phyloP scores from a whole-genome alignment of 2,888 invertebrate genomes.

The Papilio elwesi region DNA sequence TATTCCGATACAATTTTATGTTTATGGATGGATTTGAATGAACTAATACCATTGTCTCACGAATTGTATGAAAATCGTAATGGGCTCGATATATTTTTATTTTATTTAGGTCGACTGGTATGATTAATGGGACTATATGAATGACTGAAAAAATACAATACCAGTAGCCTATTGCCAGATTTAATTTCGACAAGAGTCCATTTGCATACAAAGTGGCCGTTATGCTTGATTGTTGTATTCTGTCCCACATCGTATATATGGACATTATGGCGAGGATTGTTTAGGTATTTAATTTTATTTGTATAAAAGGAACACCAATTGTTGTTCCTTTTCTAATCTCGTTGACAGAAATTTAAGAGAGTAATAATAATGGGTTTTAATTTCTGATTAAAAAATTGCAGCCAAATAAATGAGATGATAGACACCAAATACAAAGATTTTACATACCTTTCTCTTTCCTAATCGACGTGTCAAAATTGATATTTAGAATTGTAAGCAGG shows the following conservation, averaged over 20 bases:
- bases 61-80: not conserved
- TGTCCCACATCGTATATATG: not conserved
- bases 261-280: not conserved
- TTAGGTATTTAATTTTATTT: not conserved
- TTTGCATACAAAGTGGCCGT: conserved; percentile 19
- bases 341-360: no score
- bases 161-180: not conserved
- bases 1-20: no score
- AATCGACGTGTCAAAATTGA: no score
- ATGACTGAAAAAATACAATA: not conserved
- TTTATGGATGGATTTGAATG: no score
- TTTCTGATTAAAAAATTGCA: no score
- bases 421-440: no score
- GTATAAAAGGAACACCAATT: not conserved
- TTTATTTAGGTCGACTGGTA: not conserved
- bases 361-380: no score
- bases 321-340: no score
- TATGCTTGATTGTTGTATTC: not conserved
- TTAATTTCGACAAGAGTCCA: not conserved
- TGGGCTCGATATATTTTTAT: not conserved
- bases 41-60: not conserved
- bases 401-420: no score
- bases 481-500: no score
- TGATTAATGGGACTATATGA: not conserved
- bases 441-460: no score